Base-by-base conservation (phyloP, 2,113 vertebrate species). In the Cynocephalus volans region DNA sequence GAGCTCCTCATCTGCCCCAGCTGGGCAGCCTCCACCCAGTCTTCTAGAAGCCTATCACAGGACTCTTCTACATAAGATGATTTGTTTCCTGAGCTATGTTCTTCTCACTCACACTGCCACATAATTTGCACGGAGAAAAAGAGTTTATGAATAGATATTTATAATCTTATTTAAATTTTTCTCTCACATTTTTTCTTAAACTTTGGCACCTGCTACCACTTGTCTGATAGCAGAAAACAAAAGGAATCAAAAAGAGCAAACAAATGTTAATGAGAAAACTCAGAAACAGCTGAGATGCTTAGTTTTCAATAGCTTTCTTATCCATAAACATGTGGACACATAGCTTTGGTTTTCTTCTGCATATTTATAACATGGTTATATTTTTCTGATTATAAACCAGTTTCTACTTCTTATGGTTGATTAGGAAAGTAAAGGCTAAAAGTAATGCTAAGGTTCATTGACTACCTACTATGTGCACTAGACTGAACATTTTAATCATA, bases 201-300 rank as follows among this genome's bases (percentile, higher is more conserved):
- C 95, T 93, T 92, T 96, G 92, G 93, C 98, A 97, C 92, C 97
- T 98, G 97, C 93, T 84, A 89, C 97, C 48, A 80, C 93, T 97
- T 95, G 58, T 79, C 95, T 95, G 93, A 83, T 76, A 65, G 89
- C 36, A 89, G 87, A 96, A 96, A 95, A 97, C 97, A 98, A 97
- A 97, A 93, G 93, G 82, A 98, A 97, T 96, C 85, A 79, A 58
- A 97, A 93, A 90, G 64, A 96, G 75, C 81, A 97, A 97, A 97
- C 93, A 96, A 89, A 95, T 96, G 93, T 97, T 97, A 96, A 97
- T 97, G 95, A 97, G 96, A 97, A 97, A 95, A 76, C 69, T 75
- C 86, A 95, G 69, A 95, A 96, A 92, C 96, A 97, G 97, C 97
- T 97, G 97, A 97, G 97, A 97, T 93, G 83, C 64, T 95, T 97